Conservation (phyloP, 2,797 vertebrate species). For the Sylvia borin region DNA sequence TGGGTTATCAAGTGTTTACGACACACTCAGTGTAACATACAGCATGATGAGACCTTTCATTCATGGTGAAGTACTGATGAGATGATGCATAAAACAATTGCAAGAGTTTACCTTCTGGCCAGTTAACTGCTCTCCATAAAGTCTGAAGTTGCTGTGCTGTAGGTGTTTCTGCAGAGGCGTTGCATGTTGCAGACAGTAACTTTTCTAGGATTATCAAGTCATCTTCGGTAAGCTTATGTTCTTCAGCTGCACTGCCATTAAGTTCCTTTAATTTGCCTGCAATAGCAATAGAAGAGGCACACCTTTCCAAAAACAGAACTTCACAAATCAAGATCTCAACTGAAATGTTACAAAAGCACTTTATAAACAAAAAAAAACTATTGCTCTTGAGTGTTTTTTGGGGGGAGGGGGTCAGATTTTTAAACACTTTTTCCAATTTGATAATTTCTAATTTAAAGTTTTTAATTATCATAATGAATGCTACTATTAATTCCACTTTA, state of each 20-base stretch:
- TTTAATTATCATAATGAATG: neutral
- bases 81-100: accelerated
- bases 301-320: neutral
- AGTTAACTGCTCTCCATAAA: constrained; percentile 92
- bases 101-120: constrained; percentile 89
- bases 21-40: neutral
- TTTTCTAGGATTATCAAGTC: constrained; percentile 85
- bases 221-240: constrained; percentile 87
- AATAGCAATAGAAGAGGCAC: neutral
- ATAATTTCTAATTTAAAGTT: neutral
- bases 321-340: neutral
- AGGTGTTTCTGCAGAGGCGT: constrained; percentile 75
- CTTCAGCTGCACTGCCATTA: constrained; percentile 83
- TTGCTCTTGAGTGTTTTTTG: accelerated
- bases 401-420: neutral
- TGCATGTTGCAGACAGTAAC: constrained; percentile 82
- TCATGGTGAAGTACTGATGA: neutral
- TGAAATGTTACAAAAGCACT: neutral
- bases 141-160: constrained; percentile 86
- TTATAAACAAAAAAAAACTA: neutral
- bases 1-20: neutral
- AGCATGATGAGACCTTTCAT: neutral
- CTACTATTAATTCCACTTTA: neutral
- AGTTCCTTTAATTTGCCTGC: constrained; percentile 95
- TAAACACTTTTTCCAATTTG: neutral